Percentiles rank a stretch among this genome's conserved stretches.
Evolutionary conservation across 2,113 vertebrate species (phyloP).

Genomic region (Myotis yumanensis): DNA sequence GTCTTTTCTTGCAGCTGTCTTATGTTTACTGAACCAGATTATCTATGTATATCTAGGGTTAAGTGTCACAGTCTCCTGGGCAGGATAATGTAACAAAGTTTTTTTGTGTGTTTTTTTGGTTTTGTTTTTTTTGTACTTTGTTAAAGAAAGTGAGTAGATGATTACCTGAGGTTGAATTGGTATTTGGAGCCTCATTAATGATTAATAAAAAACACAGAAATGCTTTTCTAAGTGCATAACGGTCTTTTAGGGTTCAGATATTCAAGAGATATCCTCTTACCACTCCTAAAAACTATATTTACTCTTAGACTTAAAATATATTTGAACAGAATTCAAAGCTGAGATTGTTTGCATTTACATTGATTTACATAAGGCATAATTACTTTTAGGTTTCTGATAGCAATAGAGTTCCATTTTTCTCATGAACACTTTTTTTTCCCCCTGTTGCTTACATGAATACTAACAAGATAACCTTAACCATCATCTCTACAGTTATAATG

Average conservation of each 20-base stretch:
- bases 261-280: background rate
- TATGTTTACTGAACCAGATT: constrained; percentile 41
- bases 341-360: background rate
- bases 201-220: constrained; percentile 63
- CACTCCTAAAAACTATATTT: background rate
- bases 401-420: background rate
- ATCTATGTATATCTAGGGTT: constrained; percentile 53
- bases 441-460: background rate
- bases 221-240: background rate
- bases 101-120: background rate
- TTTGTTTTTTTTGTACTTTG: constrained; percentile 31
- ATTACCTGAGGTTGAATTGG: constrained; percentile 58
- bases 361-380: constrained; percentile 33
- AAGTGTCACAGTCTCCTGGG: constrained; percentile 33
- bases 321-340: constrained; percentile 49
- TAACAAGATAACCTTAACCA: background rate
- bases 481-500: constrained; percentile 22
- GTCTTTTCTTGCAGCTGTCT: constrained; percentile 49
- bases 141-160: constrained; percentile 61
- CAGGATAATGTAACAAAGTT: constrained; percentile 24
- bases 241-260: background rate
- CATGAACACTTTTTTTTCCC: background rate
- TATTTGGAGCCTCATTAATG: constrained; percentile 65
- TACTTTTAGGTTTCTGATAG: constrained; percentile 23
- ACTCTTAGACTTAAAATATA: constrained; percentile 34